Conservation (phyloP, 2,113 vertebrate species). For the Solea senegalensis region DNA sequence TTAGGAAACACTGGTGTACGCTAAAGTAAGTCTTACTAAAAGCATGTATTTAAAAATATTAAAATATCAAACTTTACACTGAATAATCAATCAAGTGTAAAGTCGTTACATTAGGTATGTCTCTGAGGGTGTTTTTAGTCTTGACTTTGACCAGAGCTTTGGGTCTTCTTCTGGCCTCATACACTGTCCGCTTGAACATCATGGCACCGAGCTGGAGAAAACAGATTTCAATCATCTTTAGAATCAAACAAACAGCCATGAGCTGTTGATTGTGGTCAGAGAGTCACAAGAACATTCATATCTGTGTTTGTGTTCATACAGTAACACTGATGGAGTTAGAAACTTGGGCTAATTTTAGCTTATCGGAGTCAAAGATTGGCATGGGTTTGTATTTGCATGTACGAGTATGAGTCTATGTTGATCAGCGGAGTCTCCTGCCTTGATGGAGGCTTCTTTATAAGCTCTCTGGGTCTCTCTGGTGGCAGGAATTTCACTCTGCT, state of each 20-base stretch:
- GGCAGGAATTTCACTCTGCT: conserved; percentile 67
- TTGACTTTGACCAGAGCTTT: conserved; percentile 77
- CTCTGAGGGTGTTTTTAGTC: conserved; percentile 79
- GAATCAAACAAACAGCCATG: too few relatives aligned
- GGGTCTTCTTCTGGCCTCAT: conserved; percentile 84
- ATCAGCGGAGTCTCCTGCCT: conserved; percentile 72
- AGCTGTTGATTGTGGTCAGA: too few relatives aligned
- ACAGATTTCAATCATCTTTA: not conserved
- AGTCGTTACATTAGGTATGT: conserved; percentile 80
- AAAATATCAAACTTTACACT: not conserved
- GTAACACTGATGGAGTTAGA: too few relatives aligned
- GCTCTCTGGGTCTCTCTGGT: conserved; percentile 75
- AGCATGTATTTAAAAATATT: not conserved
- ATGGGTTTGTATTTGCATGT: not conserved
- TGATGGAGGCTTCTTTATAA: conserved; percentile 89
- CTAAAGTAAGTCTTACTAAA: too few relatives aligned
- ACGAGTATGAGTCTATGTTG: not conserved
- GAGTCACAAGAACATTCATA: too few relatives aligned
- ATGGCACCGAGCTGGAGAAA: conserved; percentile 87
- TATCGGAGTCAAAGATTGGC: too few relatives aligned
- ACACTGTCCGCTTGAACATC: conserved; percentile 91
- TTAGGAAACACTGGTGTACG: too few relatives aligned
- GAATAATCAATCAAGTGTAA: not conserved
- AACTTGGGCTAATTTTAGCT: too few relatives aligned
- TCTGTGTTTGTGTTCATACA: too few relatives aligned